Evolutionary conservation across 2,113 vertebrate genomes (phyloP).

Genomic region (Vicugna pacos): DNA sequence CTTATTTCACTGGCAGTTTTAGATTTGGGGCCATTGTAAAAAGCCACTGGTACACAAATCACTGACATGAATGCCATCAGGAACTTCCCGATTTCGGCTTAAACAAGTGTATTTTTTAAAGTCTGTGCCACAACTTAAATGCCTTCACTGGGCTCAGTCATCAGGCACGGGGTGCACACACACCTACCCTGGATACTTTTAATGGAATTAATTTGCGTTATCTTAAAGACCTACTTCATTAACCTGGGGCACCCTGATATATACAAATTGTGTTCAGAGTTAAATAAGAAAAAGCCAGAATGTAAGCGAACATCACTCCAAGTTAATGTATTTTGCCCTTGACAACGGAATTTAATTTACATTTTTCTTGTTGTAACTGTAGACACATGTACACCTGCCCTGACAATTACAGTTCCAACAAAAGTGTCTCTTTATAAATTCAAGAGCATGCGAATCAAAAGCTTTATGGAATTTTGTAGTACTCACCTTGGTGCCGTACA

Average conservation of each 20-base stretch:
- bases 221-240: slow-evolving; percentile 23
- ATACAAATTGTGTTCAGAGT: background rate
- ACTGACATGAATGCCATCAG: background rate
- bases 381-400: slow-evolving; percentile 70
- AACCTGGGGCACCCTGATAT: background rate
- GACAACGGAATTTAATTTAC: slow-evolving; percentile 70
- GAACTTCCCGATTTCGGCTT: background rate
- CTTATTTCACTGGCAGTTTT: slow-evolving; percentile 7
- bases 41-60: background rate
- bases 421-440: slow-evolving; percentile 62
- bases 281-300: slow-evolving; percentile 46
- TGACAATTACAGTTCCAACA: slow-evolving; percentile 59
- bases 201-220: background rate
- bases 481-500: slow-evolving; percentile 86
- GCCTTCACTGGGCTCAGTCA: background rate
- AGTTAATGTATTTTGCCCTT: slow-evolving; percentile 71
- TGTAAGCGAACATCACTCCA: background rate
- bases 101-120: slow-evolving; percentile 35
- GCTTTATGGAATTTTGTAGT: slow-evolving; percentile 39
- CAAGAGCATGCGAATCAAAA: slow-evolving; percentile 11
- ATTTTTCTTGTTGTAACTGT: slow-evolving; percentile 54
- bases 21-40: background rate
- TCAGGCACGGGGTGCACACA: background rate
- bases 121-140: background rate
- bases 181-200: background rate